Evolutionary conservation across 2,113 vertebrate species (phyloP).

Genomic region (Peucedramus taeniatus): DNA sequence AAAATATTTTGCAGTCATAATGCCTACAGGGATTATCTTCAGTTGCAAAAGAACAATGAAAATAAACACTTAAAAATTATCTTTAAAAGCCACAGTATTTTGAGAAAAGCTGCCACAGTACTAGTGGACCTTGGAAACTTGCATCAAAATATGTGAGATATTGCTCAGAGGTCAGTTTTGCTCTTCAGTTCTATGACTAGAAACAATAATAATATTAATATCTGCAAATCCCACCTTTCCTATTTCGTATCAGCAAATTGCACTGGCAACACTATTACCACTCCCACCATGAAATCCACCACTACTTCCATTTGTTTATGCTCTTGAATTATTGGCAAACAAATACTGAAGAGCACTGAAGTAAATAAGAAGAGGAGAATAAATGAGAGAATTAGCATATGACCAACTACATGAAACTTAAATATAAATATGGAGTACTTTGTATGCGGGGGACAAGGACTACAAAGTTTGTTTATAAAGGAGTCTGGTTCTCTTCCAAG

Average conservation of each 20-base stretch:
- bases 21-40: background rate
- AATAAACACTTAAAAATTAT: slow-evolving; percentile 28
- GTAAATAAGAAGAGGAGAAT: background rate
- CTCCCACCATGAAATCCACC: background rate
- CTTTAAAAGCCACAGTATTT: slow-evolving; percentile 23
- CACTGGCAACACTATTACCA: background rate
- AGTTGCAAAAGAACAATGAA: slow-evolving; percentile 29
- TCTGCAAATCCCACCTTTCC: background rate
- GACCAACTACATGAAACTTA: background rate
- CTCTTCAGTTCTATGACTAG: background rate
- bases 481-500: slow-evolving; percentile 36
- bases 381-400: background rate
- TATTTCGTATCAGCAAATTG: background rate
- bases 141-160: background rate
- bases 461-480: slow-evolving; percentile 22
- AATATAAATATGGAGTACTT: background rate
- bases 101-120: background rate
- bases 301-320: background rate
- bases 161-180: background rate
- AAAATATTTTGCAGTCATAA: slow-evolving; percentile 13
- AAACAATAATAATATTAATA: background rate
- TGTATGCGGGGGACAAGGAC: background rate
- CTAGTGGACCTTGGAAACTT: background rate
- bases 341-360: background rate
- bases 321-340: background rate